phyloP scores from a whole-genome alignment of 2,888 invertebrate species.

The Macrosoma leucophasiata region DNA sequence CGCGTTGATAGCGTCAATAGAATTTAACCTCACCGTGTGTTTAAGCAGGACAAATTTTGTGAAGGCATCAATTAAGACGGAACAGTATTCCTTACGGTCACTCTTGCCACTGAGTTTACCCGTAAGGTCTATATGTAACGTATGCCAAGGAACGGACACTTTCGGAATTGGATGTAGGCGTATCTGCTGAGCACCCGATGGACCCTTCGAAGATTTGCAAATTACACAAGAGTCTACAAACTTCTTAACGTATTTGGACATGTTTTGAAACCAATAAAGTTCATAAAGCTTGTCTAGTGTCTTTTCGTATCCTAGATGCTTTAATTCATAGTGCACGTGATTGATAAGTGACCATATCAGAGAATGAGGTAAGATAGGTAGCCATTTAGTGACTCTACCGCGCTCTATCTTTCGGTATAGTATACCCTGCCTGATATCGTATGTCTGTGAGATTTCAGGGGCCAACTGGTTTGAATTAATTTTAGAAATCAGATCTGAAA shows the following conservation, averaged over 20 bases:
- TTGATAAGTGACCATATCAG: constrained; percentile 14
- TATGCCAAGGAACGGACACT: constrained; percentile 24
- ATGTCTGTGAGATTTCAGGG: constrained; percentile 6
- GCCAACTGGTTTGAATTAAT: constrained; percentile 7
- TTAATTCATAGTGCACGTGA: constrained; percentile 15
- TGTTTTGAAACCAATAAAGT: constrained; percentile 24
- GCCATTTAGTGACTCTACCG: constrained; percentile 10
- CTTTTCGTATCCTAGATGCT: constrained; percentile 22
- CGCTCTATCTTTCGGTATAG: constrained; percentile 16
- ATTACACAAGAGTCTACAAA: constrained; percentile 21
- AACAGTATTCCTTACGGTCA: constrained; percentile 25
- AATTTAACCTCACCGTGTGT: constrained; percentile 13
- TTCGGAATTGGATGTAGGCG: constrained; percentile 14
- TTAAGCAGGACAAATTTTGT: constrained; percentile 24
- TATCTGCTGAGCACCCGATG: constrained; percentile 18
- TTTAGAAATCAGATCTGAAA: constrained; percentile 13
- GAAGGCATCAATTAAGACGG: constrained; percentile 26
- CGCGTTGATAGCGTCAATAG: constrained; percentile 11
- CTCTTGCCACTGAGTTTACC: constrained; percentile 29
- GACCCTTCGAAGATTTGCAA: constrained; percentile 16
- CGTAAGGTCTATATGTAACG: constrained; percentile 26
- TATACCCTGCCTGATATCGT: constrained; percentile 15
- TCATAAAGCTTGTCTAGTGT: constrained; percentile 23
- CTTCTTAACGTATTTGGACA: constrained; percentile 22
- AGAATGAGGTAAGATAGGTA: constrained; percentile 14